Percentiles rank a stretch among this genome's conserved stretches.
These are phyloP conservation scores for Cardiocondyla obscurior DNA, from an alignment of 1,140 invertebrate species.

Conservation along the genomic window DNA sequence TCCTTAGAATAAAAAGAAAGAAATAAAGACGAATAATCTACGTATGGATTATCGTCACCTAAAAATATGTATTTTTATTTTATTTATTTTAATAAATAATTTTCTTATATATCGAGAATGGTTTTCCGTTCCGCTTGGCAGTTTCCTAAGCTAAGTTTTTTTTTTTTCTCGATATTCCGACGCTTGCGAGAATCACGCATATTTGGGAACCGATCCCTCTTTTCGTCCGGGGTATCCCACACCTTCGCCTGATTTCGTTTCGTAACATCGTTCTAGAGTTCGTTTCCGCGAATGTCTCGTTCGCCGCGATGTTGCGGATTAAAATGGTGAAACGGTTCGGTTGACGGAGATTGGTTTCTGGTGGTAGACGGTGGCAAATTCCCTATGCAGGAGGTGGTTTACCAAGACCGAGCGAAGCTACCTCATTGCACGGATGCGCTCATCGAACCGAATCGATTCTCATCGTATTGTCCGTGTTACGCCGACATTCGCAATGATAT, in stretches of 20 bases:
- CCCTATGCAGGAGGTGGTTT: slow-evolving; percentile 51
- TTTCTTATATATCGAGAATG: neutral
- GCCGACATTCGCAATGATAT: slow-evolving; percentile 38
- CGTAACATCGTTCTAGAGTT: slow-evolving; percentile 23
- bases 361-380: slow-evolving; percentile 43
- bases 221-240: neutral
- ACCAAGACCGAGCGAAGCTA: slow-evolving; percentile 40
- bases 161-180: neutral
- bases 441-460: slow-evolving; percentile 62
- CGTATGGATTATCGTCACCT: too few species aligned
- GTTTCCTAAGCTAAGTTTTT: neutral
- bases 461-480: slow-evolving; percentile 53
- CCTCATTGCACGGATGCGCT: slow-evolving; percentile 44
- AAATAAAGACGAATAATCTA: neutral
- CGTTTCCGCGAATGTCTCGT: slow-evolving; percentile 60
- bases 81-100: slow-evolving; percentile 5
- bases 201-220: neutral
- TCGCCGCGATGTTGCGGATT: slow-evolving; percentile 57
- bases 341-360: slow-evolving; percentile 57
- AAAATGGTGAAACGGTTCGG: slow-evolving; percentile 48
- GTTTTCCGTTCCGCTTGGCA: neutral
- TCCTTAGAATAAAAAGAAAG: neutral
- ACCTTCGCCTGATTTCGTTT: slow-evolving; percentile 42
- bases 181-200: neutral
- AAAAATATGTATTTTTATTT: neutral